phyloP scores from a whole-genome alignment of 2,113 vertebrate genomes.

The Tyrannus savana region DNA sequence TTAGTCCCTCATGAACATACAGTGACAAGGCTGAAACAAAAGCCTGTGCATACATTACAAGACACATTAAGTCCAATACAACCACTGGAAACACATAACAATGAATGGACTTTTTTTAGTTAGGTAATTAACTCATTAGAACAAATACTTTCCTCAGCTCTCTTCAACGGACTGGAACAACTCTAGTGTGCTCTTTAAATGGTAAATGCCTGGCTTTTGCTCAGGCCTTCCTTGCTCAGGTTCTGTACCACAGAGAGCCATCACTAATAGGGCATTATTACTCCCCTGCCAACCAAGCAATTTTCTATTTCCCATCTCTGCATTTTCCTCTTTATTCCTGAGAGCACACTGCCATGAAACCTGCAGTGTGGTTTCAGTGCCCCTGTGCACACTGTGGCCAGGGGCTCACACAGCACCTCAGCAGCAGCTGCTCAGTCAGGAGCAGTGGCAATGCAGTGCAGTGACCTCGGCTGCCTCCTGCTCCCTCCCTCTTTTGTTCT shows the following conservation, averaged over 20 bases:
- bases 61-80: background rate
- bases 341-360: background rate
- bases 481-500: background rate
- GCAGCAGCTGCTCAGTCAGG: background rate
- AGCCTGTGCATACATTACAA: background rate
- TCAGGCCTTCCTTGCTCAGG: background rate
- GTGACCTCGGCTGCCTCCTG: rapidly evolving
- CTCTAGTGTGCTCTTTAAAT: background rate
- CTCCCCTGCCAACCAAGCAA: background rate
- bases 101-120: background rate
- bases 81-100: background rate
- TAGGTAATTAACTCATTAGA: background rate
- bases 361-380: background rate
- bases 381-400: rapidly evolving
- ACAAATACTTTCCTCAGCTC: background rate
- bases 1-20: background rate
- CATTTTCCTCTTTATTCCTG: background rate
- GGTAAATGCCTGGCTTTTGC: background rate
- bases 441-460: rapidly evolving
- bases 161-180: background rate
- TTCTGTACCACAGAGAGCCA: background rate
- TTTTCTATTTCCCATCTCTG: background rate
- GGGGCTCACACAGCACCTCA: background rate
- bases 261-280: background rate
- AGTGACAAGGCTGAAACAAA: background rate